A percentile compares a stretch with the other conserved stretches of the same genome.
Evolutionary conservation across 2,797 vertebrate species (phyloP).

Genomic region (Erithacus rubecula): DNA sequence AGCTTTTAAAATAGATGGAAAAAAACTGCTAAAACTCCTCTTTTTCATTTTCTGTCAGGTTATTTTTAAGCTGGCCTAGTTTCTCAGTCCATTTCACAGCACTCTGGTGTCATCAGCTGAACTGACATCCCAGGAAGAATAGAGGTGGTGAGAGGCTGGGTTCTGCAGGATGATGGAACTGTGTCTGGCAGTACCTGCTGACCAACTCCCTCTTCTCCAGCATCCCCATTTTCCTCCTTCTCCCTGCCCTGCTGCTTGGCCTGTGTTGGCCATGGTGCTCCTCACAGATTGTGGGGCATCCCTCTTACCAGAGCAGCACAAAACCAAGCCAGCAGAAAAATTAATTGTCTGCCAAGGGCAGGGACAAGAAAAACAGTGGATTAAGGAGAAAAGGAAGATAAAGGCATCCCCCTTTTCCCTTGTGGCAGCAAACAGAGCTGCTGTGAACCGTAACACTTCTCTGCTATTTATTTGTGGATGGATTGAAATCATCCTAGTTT

Average conservation of each 20-base stretch:
- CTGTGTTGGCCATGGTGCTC: background rate
- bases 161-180: accelerated
- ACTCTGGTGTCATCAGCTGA: background rate
- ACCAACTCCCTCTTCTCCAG: background rate
- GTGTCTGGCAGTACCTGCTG: background rate
- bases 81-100: background rate
- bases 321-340: background rate
- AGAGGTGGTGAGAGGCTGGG: background rate
- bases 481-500: background rate
- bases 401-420: background rate
- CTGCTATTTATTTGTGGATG: background rate
- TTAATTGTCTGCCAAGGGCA: background rate
- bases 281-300: background rate
- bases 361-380: background rate
- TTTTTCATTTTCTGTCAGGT: background rate
- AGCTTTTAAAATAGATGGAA: background rate
- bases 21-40: background rate
- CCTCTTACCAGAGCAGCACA: background rate
- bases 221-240: accelerated
- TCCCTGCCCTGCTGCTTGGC: background rate
- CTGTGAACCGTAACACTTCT: background rate
- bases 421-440: background rate
- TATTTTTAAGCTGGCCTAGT: conserved; percentile 43
- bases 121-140: background rate
- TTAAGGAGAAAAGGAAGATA: background rate